Base-by-base conservation (phyloP, 2,113 vertebrate species). In the Oryzias melastigma region DNA sequence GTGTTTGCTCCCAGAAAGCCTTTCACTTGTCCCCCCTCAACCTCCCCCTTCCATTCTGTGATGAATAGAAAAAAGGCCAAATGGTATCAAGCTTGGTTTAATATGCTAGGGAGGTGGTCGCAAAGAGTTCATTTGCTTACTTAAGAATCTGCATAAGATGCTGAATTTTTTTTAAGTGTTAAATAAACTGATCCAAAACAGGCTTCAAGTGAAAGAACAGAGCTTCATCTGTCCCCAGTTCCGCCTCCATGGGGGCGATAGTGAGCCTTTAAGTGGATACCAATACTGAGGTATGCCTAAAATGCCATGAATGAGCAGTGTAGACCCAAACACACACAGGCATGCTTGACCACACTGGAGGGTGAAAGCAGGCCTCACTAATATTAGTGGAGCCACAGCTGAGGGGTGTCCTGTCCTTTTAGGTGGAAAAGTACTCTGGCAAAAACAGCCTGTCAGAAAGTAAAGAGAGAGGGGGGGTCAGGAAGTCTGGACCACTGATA, bases 401-500 rank as follows among this genome's bases (percentile, higher is more conserved):
- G 68, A 78, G 66, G 65, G 75, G 57, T 65, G 65, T 59, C 62
- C 58, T 58, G 60, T 79, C 71, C 49, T 65, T 56, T 69, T 56
- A 54, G 51, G 67, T 82, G 82, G 85, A 87, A 88, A 85, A 84
- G 71, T 86, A 83, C 86, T 71, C 65, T 49, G 58, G 62, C 66
- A 66, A 78, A 81, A 78, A 88, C 75, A 85, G 84, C 77, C 62
- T 83, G 83, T 89, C 72, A 74, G 65, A 71, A 72, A 63, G 71
- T 35, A 35, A 3, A 61, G 68, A 65, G 57, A 48, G 68, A 65
- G 57, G 42, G 27, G 64, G 55, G 68, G 52, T n/a, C 57, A 87
- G 89, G 90, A 91, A 91, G 87, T 91, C 88, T 90, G 88, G 79
- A 73, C 71, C 57, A 56, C 61, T 79, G 90, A 92, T 90, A 91